Percentiles rank a stretch among this genome's conserved stretches.
Evolutionary conservation across 2,113 vertebrate genomes (phyloP).

Genomic region (Chlorocebus sabaeus): DNA sequence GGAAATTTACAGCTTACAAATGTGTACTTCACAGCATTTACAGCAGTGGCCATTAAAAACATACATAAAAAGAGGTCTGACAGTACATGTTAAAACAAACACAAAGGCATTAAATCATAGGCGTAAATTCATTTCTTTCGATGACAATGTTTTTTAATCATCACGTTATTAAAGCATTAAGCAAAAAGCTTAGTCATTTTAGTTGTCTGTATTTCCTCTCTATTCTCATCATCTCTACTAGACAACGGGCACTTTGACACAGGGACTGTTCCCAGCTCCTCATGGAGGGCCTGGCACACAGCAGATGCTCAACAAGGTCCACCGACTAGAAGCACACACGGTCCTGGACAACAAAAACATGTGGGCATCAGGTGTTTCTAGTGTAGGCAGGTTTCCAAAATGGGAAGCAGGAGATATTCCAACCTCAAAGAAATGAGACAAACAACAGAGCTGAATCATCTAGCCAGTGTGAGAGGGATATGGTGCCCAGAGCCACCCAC

Average conservation of each 20-base stretch:
- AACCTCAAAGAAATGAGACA: background rate
- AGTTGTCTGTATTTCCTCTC: slow-evolving; percentile 6
- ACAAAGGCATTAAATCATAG: background rate
- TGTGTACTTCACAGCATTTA: background rate
- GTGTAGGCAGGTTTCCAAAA: background rate
- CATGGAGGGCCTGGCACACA: background rate
- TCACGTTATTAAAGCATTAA: background rate
- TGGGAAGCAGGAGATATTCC: background rate
- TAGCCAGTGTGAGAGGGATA: background rate
- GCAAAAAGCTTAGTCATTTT: slow-evolving; percentile 38
- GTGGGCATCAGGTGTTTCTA: accelerated
- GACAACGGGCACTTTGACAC: accelerated
- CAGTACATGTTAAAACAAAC: background rate
- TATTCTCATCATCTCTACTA: background rate
- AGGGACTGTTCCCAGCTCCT: background rate
- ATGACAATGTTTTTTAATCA: background rate
- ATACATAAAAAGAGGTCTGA: background rate
- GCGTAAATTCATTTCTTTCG: background rate
- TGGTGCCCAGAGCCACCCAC: accelerated
- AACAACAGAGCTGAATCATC: background rate
- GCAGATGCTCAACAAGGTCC: background rate
- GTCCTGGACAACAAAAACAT: background rate
- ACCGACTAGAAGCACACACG: background rate
- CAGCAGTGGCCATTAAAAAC: background rate
- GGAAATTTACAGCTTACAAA: background rate